These are phyloP conservation scores for Muscicapa striata DNA, from an alignment of 2,797 vertebrate genomes.

Conservation along the genomic window DNA sequence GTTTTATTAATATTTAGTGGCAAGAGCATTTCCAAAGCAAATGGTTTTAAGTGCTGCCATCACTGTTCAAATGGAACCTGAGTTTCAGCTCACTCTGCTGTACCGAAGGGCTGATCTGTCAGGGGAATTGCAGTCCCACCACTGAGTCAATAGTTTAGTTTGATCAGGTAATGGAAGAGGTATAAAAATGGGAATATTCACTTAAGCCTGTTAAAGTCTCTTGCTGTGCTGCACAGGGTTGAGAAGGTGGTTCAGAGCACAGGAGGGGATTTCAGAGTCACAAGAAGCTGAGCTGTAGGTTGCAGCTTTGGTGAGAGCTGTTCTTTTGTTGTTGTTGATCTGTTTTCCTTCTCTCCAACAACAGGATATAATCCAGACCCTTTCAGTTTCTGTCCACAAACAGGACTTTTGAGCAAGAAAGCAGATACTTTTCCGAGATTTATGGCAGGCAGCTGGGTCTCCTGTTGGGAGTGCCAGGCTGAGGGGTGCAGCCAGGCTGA, in stretches of 20 bases:
- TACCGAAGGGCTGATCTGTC: background rate
- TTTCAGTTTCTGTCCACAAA: background rate
- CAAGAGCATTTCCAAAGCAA: conserved; percentile 1
- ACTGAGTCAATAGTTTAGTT: background rate
- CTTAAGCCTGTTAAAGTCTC: background rate
- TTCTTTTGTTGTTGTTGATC: background rate
- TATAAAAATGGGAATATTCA: background rate
- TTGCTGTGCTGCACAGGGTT: background rate
- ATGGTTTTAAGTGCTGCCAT: conserved; percentile 6
- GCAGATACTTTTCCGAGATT: background rate
- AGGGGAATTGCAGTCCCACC: background rate
- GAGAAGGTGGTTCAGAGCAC: background rate
- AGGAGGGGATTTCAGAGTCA: background rate
- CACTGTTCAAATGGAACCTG: background rate
- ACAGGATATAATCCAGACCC: background rate
- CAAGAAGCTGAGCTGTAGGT: background rate
- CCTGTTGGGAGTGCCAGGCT: background rate
- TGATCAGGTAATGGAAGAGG: background rate
- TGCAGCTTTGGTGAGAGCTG: background rate
- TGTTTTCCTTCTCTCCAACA: background rate
- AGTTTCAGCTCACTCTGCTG: background rate
- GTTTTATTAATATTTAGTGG: conserved; percentile 45
- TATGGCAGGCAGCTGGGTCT: background rate
- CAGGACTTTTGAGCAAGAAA: background rate
- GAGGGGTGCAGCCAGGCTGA: rapidly evolving